phyloP scores from a whole-genome alignment of 1,140 invertebrate species.

The Sitophilus oryzae region DNA sequence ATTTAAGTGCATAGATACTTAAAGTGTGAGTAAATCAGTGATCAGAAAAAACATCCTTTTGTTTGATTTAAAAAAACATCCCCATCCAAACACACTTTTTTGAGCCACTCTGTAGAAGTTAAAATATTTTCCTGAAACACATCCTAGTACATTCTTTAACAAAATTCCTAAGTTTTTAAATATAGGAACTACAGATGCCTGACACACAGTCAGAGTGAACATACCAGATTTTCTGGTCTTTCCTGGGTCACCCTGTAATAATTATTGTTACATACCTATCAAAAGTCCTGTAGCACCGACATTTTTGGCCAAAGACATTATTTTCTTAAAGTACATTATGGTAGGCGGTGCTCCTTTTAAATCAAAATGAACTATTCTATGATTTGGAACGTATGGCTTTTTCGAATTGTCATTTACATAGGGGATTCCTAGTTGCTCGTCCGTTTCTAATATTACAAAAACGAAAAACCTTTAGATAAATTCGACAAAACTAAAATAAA shows the following conservation, averaged over 20 bases:
- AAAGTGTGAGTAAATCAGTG: slow-evolving; percentile 50
- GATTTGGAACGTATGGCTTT: slow-evolving; percentile 43
- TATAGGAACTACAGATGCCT: no score
- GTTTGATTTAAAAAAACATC: no score
- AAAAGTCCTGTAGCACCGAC: slow-evolving; percentile 73
- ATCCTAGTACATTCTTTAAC: no score
- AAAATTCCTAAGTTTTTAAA: no score
- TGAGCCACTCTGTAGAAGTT: not conserved
- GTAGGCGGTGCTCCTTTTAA: slow-evolving; percentile 85
- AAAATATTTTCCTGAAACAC: not conserved
- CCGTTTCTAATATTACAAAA: slow-evolving; percentile 30
- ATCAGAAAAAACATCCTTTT: no score
- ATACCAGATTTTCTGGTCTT: no score
- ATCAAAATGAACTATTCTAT: slow-evolving; percentile 75
- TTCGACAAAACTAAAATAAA: not conserved
- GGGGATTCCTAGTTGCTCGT: slow-evolving; percentile 40
- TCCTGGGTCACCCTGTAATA: no score
- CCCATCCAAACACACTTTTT: not conserved
- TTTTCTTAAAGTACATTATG: slow-evolving; percentile 61
- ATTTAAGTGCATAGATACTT: not conserved
- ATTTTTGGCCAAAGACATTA: slow-evolving; percentile 69
- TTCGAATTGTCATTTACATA: slow-evolving; percentile 35
- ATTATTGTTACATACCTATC: slow-evolving; percentile 30
- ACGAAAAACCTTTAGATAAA: not conserved
- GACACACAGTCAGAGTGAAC: no score